phyloP scores from a whole-genome alignment of 2,888 invertebrate genomes.

The Encarsia formosa region DNA sequence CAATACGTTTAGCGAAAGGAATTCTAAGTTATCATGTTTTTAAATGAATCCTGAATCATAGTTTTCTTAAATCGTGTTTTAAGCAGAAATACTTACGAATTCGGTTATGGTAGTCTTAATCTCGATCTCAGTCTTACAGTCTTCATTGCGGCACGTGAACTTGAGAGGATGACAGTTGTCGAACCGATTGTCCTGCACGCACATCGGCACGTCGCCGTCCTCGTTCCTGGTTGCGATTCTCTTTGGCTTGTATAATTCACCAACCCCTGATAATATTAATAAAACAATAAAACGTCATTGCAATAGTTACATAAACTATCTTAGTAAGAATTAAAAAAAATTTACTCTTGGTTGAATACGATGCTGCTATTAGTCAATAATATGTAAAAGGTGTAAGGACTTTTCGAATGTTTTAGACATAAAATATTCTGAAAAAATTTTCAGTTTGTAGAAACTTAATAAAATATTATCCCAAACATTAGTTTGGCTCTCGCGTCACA shows the following conservation, averaged over 20 bases:
- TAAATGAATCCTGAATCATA: no score
- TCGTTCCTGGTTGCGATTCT: constrained; percentile 35
- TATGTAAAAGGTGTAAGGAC: no score
- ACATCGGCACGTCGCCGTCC: constrained; percentile 39
- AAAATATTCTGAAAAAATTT: no score
- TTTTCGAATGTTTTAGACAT: no score
- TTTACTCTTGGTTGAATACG: no score
- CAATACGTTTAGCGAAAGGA: no score
- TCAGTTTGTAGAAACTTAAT: no score
- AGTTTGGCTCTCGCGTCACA: no score
- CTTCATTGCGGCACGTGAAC: constrained; percentile 56
- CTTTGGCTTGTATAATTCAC: constrained; percentile 38
- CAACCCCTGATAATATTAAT: constrained; percentile 32
- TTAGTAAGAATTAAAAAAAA: not conserved
- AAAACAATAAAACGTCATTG: not conserved
- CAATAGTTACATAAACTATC: not conserved
- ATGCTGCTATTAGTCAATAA: no score
- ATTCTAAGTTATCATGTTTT: no score
- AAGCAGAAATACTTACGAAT: constrained; percentile 48
- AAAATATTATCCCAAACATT: no score
- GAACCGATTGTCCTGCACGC: constrained; percentile 55
- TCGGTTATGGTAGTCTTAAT: constrained; percentile 49
- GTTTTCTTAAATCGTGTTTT: no score
- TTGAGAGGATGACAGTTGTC: constrained; percentile 62
- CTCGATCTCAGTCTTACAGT: constrained; percentile 52